Evolutionary conservation across 2,113 vertebrate genomes (phyloP), one percentile per base, ranked within the genome.

Genomic region (Baryphthengus martii): DNA sequence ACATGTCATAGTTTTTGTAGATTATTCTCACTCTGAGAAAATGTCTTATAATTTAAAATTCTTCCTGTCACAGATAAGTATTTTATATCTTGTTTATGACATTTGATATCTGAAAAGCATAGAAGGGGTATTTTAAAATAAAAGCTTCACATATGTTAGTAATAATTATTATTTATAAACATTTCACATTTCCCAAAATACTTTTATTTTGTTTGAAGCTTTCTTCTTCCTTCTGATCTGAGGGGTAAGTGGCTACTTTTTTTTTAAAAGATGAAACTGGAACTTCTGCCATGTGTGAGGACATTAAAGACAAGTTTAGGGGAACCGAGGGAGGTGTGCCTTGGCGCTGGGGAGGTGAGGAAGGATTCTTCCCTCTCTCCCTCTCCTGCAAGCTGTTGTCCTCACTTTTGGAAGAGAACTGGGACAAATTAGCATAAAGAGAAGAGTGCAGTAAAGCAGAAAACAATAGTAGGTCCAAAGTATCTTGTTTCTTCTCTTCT

Each of bases 361-460:
- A 95, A 95, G 83, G 52, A 95, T 95, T 70, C 75, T 85, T 95
- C 67, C 40, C 44, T 96, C 88, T 96, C 90, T 95, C 90, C 73
- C 23, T 77, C 93, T 96, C 44, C 37, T 86, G 82, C 93, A 97
- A 96, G 95, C 95, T 96, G 95, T 96, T 96, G 68, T 87, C 70
- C 61, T 95, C 92, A 61, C 93, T 89, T 94, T 89, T 58, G 44
- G 90, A 90, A 74, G 75, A 92, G 93, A 97, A 93, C 79, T 97
- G 68, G 95, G 92, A 49, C 96, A 92, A 84, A 97, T 95, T 96
- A 94, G 79, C 95, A 97, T 96, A 90, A 90, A 95, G 24, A 21
- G 40, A 88, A 80, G 72, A 74, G 18, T 92, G 76, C 24, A 92
- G 26, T 92, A 91, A 90, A 72, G 15, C 39, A 80, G 40, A 83